Base-by-base conservation (phyloP, 2,888 invertebrate genomes). In the Hypsopygia costalis region DNA sequence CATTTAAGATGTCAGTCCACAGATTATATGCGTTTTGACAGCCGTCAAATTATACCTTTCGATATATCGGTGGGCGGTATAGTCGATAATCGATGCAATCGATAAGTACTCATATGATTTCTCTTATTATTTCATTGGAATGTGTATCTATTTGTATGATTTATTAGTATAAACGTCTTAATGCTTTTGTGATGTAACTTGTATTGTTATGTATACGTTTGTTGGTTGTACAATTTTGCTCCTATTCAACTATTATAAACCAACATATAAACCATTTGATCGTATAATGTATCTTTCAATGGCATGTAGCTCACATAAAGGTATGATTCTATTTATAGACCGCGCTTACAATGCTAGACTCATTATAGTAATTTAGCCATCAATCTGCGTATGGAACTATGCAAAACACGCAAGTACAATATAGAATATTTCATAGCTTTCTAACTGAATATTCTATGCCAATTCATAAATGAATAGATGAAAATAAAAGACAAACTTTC, bases 101-200 rank as follows among this genome's bases (percentile, higher is more conserved):
- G 38, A 43, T 47, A 20, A 30, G 25, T 35, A 27, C 27, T 31
- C 34, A 38, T 29, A 40, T 34, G 30, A 32, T 33, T 40, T 40
- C 30, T 25, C 11, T 31, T 28, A 32, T 21, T 7, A 22, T 8
- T 12, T 40, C 33, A 36, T 36, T 12, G 11, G 31, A 11, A 11
- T 31, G 12, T 31, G 4, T 31, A 25, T 8, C n/a, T 58, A 58
- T 55, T 62, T 25, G 25, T 25, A 3, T 25, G 25, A 25, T 25
- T 25, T 25, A 16, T 16, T 16, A 16, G 58, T 62, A 58, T 55
- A 55, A 60, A 58, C 58, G 55, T 45, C 60, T 55, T 57, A 54
- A 40, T 11, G 46, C 41, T 34, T 43, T 9, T 10, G 16, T 28
- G 10, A 34, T 30, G 30, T 21, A 10, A 25, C 25, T 25, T 6